phyloP scores from a whole-genome alignment of 2,797 vertebrate genomes.

The Vespertilio murinus region DNA sequence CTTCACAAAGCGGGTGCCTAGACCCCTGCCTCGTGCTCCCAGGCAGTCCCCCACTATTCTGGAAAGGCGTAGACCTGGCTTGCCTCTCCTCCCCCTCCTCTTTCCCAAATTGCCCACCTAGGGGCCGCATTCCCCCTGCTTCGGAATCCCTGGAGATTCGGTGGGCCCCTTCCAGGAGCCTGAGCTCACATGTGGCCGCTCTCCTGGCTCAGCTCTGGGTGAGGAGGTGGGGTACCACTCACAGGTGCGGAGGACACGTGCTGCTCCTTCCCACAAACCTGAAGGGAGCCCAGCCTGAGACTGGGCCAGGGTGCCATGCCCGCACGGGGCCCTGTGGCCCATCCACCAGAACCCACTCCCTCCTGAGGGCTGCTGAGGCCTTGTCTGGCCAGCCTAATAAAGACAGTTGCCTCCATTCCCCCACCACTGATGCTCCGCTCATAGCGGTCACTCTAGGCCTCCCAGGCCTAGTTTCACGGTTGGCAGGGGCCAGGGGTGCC shows the following conservation, averaged over 20 bases:
- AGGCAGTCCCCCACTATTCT: background rate
- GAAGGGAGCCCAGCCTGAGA: background rate
- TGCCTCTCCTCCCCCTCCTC: background rate
- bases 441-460: background rate
- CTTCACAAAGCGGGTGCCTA: background rate
- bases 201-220: background rate
- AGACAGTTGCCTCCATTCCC: background rate
- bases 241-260: background rate
- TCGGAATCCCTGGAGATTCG: background rate
- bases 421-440: background rate
- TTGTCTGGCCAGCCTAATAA: background rate
- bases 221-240: background rate
- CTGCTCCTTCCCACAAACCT: background rate
- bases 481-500: background rate
- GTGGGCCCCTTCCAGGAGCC: background rate
- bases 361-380: background rate
- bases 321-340: background rate
- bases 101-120: background rate
- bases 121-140: background rate
- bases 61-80: background rate
- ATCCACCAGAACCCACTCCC: background rate
- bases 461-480: slow-evolving; percentile 2
- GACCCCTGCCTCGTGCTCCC: background rate
- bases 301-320: background rate
- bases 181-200: background rate